Evolutionary conservation across 2,797 vertebrate genomes (phyloP).

Genomic region (Sciurus carolinensis): DNA sequence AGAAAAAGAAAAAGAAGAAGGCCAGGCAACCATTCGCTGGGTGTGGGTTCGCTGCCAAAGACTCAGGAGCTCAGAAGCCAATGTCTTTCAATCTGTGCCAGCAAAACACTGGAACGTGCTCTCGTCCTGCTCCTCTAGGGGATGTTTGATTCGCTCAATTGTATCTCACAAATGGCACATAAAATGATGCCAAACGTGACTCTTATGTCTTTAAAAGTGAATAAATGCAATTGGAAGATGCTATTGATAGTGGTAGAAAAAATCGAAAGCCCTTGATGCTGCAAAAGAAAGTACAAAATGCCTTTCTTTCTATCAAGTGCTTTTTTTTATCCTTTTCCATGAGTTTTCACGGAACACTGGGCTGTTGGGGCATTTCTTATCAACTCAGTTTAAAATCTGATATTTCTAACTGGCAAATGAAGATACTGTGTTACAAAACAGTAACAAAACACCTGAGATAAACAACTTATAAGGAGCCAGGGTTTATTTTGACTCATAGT

Average conservation of each 20-base stretch:
- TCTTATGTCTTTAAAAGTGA: not conserved
- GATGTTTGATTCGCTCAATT: not conserved
- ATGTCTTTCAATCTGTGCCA: not conserved
- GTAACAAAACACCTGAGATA: not conserved
- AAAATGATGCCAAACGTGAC: not conserved
- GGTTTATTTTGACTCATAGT: not conserved
- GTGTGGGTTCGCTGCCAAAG: not conserved
- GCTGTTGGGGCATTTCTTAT: not conserved
- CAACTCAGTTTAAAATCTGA: not conserved
- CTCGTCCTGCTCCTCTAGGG: not conserved
- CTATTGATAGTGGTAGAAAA: not conserved
- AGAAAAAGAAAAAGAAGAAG: no score
- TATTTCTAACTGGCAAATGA: not conserved
- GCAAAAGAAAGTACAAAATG: not conserved
- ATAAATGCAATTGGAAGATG: not conserved
- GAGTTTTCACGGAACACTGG: not conserved
- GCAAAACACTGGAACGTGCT: not conserved
- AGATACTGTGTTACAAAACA: not conserved
- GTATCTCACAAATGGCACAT: not conserved
- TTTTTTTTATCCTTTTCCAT: not conserved
- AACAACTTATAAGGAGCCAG: no score
- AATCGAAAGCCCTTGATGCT: not conserved
- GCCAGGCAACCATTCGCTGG: rapidly evolving
- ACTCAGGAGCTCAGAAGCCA: not conserved
- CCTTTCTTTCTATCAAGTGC: not conserved